A percentile compares a stretch with the other conserved stretches of the same genome.
Conservation (phyloP, 2,888 invertebrate species). For the Leptinotarsa peninsularis region DNA sequence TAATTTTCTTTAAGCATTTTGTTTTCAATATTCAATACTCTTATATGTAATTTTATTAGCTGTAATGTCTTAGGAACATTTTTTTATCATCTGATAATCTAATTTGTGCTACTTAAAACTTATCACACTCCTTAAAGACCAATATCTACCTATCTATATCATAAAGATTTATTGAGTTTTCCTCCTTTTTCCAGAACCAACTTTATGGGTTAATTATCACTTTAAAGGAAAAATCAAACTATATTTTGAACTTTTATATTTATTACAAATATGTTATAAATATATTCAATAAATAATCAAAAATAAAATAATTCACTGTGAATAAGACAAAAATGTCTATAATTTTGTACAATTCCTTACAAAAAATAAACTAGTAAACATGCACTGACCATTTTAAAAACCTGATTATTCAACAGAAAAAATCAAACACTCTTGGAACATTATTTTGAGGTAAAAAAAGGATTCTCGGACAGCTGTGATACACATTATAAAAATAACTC, state of each 20-base stretch:
- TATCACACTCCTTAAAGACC: no score
- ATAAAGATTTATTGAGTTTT: no score
- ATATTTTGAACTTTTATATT: neutral
- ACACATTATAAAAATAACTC: neutral
- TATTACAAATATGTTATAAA: constrained; percentile 18
- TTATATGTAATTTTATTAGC: no score
- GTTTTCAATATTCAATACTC: no score
- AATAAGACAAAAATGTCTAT: neutral
- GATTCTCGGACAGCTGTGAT: neutral
- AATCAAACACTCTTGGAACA: neutral
- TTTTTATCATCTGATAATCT: no score
- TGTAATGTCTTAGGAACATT: no score
- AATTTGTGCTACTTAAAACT: no score
- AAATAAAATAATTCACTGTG: neutral
- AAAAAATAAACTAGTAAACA: neutral
- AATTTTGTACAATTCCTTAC: neutral
- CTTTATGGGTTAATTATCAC: no score
- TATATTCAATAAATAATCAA: constrained; percentile 14
- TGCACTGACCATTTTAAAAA: neutral
- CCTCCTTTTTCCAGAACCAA: no score
- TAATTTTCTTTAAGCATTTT: no score
- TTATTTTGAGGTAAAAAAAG: neutral
- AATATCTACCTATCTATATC: no score
- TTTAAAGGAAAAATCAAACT: neutral
- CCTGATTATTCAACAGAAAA: constrained; percentile 5